Evolutionary conservation across 2,113 vertebrate genomes (phyloP).

Genomic region (Chlorodrepanis virens): DNA sequence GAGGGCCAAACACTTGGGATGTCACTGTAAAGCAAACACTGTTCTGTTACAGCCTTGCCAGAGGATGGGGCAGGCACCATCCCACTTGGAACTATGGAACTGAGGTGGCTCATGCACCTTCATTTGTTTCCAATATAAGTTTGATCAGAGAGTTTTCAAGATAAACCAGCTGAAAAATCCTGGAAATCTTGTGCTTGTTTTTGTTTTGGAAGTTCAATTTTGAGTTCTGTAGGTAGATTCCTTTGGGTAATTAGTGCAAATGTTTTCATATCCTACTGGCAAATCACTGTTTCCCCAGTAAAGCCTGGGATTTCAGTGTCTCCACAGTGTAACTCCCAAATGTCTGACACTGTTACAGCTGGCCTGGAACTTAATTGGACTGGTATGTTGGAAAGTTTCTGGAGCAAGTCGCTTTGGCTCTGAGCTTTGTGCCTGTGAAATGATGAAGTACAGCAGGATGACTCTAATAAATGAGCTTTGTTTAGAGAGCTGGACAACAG

Average conservation of each 20-base stretch:
- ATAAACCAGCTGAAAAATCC: not conserved
- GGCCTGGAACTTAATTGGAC: slow-evolving; percentile 57
- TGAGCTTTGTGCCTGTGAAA: slow-evolving; percentile 28
- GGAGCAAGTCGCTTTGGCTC: slow-evolving; percentile 24
- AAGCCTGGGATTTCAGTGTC: slow-evolving; percentile 22
- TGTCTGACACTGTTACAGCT: slow-evolving; percentile 39
- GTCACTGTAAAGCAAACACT: not conserved
- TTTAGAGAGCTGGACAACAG: slow-evolving; percentile 9
- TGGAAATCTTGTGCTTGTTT: not conserved
- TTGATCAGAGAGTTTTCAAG: not conserved
- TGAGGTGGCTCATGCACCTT: not conserved
- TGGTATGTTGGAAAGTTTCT: slow-evolving; percentile 51
- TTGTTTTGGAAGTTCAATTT: not conserved
- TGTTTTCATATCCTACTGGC: slow-evolving; percentile 1
- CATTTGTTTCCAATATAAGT: fast-evolving
- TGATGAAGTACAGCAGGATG: slow-evolving; percentile 22
- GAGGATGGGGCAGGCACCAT: not conserved
- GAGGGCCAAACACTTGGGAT: not conserved
- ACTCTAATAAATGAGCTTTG: slow-evolving; percentile 42
- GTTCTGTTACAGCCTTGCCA: not conserved
- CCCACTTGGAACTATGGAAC: not conserved
- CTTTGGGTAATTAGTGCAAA: not conserved
- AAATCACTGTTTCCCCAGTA: not conserved
- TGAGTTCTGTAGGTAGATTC: not conserved
- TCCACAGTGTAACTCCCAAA: not conserved